phyloP scores from a whole-genome alignment of 2,113 vertebrate species.

The Hemiscyllium ocellatum region DNA sequence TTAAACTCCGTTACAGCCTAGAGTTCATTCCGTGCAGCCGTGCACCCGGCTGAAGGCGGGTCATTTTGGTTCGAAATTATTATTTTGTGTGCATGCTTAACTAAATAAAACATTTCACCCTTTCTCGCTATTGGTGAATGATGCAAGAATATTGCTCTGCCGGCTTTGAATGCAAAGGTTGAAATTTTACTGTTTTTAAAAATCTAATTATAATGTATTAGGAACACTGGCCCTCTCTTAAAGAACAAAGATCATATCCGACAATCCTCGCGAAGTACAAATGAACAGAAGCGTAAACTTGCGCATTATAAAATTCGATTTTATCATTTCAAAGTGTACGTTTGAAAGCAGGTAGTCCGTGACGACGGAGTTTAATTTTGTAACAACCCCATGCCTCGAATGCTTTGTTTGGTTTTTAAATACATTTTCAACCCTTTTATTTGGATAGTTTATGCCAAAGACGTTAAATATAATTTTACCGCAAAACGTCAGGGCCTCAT shows the following conservation, averaged over 20 bases:
- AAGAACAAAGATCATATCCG: constrained; percentile 19
- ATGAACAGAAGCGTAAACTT: not conserved
- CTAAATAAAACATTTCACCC: constrained; percentile 16
- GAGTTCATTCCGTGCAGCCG: not conserved
- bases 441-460: not conserved
- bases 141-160: not conserved
- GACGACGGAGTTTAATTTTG: not conserved
- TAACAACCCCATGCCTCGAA: too few relatives aligned
- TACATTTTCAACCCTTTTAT: not conserved
- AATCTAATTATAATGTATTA: not conserved
- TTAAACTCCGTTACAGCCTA: not conserved
- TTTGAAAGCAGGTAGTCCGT: not conserved
- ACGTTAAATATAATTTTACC: not conserved
- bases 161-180: not conserved
- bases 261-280: not conserved
- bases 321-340: not conserved
- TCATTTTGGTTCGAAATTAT: constrained; percentile 8
- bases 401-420: not conserved
- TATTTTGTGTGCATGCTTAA: not conserved
- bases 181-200: not conserved
- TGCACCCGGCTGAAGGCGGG: not conserved
- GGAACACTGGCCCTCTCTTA: not conserved
- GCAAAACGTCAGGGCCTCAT: not conserved
- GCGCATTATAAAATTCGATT: not conserved
- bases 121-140: not conserved